Evolutionary conservation across 2,888 invertebrate genomes (phyloP).

Genomic region (Acanthosepion lycidas): DNA sequence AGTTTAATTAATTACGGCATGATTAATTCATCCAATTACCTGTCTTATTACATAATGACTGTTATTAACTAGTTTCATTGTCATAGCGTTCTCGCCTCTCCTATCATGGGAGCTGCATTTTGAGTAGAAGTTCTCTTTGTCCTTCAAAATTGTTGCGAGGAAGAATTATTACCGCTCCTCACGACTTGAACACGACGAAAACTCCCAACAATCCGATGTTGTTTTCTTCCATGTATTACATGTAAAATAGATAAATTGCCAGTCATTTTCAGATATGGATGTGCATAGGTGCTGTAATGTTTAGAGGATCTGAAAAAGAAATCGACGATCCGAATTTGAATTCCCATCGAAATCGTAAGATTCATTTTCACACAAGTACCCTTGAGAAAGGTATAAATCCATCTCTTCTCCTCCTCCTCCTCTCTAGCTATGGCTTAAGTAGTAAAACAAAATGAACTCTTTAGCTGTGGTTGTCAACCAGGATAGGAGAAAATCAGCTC

Average conservation of each 20-base stretch:
- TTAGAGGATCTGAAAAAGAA: too few relatives aligned
- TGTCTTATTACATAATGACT: neutral
- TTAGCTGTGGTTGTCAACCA: too few relatives aligned
- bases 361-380: too few relatives aligned
- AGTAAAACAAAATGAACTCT: too few relatives aligned
- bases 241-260: neutral
- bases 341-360: too few relatives aligned
- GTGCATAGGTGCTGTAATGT: too few relatives aligned
- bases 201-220: neutral
- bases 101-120: neutral
- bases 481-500: too few relatives aligned
- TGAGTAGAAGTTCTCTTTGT: neutral
- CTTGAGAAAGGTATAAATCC: too few relatives aligned
- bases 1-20: neutral
- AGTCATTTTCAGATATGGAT: too few relatives aligned
- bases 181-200: neutral
- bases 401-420: too few relatives aligned
- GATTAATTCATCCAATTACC: conserved; percentile 8
- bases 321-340: too few relatives aligned
- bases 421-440: too few relatives aligned
- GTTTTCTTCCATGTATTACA: neutral
- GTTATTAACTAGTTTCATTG: neutral
- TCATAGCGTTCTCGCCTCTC: neutral
- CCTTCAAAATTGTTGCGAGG: neutral
- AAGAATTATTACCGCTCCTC: neutral